Evolutionary conservation across 1,140 invertebrate species (phyloP), one percentile per base, ranked within the genome.

Genomic region (roundworm (Caenorhabditis elegans)): DNA sequence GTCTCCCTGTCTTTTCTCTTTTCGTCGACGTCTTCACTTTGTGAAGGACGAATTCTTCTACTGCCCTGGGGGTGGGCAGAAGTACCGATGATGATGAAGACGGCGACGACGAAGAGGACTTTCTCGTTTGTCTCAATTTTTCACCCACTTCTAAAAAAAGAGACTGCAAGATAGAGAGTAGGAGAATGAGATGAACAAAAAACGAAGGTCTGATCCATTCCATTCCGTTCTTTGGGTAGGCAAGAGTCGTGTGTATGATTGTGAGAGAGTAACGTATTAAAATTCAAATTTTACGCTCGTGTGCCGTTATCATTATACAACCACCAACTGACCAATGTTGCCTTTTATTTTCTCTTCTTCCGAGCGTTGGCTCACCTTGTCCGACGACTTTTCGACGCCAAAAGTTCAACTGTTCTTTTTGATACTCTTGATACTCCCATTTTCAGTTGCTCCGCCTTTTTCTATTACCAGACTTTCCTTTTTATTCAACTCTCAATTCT

Each of bases 21-120:
- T n/a, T 65, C 26, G 26, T 65, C 55, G 55, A 65, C 55, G 55
- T 65, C 55, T 65, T 65, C 55, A 65, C 31, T 65, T 65, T 65
- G 31, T 65, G 55, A 65, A 65, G 55, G 55, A 26, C 55, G 31
- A 65, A 65, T 65, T 65, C 55, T 65, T 65, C 31, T 24, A 24
- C 49, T 65, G 55, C 55, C 55, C 55, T 65, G 17, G 55, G 55
- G 31, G 55, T 65, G 55, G 55, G 55, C 55, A 65, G 28, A 65
- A 65, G 51, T 8, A 15, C 17, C 28, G 31, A 3, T 8, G 55
- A 34, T 3, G 55, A n/a, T 17, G 55, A 65, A 26, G 51, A 65
- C n/a, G 55, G 34, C 4, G 53, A 60, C 8, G 5, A 60, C 22
- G 31, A 65, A 34, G 11, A 17, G 22, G 15, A 4, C 8, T 19